Conservation (phyloP, 2,797 vertebrate genomes). For the Acanthopagrus latus region DNA sequence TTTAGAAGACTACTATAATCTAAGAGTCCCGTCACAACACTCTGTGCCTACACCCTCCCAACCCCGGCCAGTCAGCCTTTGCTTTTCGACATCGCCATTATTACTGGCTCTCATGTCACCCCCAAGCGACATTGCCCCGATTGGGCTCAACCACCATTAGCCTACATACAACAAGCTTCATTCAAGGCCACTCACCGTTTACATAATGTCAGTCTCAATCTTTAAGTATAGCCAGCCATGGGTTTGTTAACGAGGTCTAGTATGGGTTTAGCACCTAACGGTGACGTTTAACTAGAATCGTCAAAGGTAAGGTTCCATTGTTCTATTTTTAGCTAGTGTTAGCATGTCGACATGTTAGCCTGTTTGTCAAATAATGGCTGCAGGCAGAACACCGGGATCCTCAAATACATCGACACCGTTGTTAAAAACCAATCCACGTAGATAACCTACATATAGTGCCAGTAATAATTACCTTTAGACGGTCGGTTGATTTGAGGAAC, state of each 20-base stretch:
- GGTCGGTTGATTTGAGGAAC: background rate
- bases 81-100: slow-evolving; percentile 74
- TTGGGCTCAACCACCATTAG: background rate
- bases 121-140: slow-evolving; percentile 31
- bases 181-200: fast-evolving
- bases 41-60: background rate
- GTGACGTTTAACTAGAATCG: background rate
- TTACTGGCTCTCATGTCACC: slow-evolving; percentile 48
- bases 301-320: slow-evolving; percentile 61
- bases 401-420: fast-evolving
- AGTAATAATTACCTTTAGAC: slow-evolving; percentile 59
- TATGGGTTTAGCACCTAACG: fast-evolving
- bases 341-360: slow-evolving; percentile 23
- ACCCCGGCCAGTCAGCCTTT: background rate
- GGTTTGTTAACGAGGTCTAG: fast-evolving
- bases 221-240: fast-evolving
- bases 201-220: too few relatives aligned
- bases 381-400: background rate
- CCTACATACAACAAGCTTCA: background rate
- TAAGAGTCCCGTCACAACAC: slow-evolving; percentile 3
- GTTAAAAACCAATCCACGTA: fast-evolving
- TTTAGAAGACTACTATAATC: fast-evolving
- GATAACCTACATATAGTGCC: fast-evolving
- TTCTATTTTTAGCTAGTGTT: slow-evolving; percentile 71
- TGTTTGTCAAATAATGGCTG: fast-evolving